Evolutionary conservation across 2,888 invertebrate species (phyloP).

Genomic region (Platycheirus albimanus): DNA sequence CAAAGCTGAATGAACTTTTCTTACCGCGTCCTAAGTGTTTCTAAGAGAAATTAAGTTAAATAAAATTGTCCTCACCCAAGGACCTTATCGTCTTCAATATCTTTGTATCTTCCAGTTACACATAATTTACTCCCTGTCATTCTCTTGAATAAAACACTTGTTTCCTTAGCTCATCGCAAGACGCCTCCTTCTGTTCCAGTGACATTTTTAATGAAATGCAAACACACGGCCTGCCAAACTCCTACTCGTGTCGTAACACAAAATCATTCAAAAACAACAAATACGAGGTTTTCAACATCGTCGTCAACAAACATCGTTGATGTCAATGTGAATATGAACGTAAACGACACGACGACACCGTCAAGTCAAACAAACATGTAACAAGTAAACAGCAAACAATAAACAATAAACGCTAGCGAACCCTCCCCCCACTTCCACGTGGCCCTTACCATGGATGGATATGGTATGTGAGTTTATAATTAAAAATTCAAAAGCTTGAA

Average conservation of each 20-base stretch:
- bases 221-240: conserved; percentile 65
- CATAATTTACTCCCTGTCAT: conserved; percentile 59
- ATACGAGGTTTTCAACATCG: conserved; percentile 53
- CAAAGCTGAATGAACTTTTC: too few species aligned
- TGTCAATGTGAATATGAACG: conserved; percentile 51
- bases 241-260: neutral
- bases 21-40: conserved; percentile 1
- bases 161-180: conserved; percentile 16
- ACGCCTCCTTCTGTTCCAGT: conserved; percentile 30
- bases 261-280: conserved; percentile 38
- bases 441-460: neutral
- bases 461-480: conserved; percentile 73
- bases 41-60: neutral
- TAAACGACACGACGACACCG: conserved; percentile 69
- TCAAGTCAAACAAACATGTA: conserved; percentile 73
- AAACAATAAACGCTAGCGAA: conserved; percentile 6
- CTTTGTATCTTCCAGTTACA: conserved; percentile 10
- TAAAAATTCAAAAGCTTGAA: conserved; percentile 72
- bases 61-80: conserved; percentile 24
- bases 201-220: conserved; percentile 74
- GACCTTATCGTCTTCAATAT: neutral
- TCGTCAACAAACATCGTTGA: conserved; percentile 65
- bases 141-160: conserved; percentile 46
- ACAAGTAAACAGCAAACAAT: conserved; percentile 71
- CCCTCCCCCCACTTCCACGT: neutral